A percentile compares a stretch with the other conserved stretches of the same genome.
Evolutionary conservation across 2,888 invertebrate genomes (phyloP).

Genomic region (Amblyjoppa fuscipennis): DNA sequence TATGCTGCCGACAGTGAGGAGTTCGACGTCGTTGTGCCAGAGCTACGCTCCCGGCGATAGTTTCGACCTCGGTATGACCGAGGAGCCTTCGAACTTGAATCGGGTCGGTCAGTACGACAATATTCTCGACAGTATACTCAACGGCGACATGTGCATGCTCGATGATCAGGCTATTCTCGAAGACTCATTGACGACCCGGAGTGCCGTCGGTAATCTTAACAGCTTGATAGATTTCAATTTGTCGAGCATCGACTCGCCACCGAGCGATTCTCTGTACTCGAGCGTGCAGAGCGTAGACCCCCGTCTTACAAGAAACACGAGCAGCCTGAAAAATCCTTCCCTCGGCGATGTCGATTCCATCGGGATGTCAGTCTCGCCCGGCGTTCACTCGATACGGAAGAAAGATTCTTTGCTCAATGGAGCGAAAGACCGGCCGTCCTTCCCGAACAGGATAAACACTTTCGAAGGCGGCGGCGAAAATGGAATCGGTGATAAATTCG

Average conservation of each 20-base stretch:
- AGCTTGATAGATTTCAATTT: conserved; percentile 68
- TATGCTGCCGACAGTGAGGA: conserved; percentile 1
- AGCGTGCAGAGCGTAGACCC: conserved; percentile 75
- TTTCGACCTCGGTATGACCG: conserved; percentile 54
- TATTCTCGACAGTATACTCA: conserved; percentile 74
- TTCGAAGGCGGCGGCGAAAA: not conserved
- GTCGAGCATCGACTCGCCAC: conserved; percentile 72
- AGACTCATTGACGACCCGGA: conserved; percentile 51
- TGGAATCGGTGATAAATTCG: conserved; percentile 22
- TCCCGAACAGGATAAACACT: conserved; percentile 5
- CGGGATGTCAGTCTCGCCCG: conserved; percentile 17
- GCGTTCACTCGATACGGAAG: conserved; percentile 32
- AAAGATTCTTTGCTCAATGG: conserved; percentile 63
- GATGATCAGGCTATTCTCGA: conserved; percentile 73
- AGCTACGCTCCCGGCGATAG: conserved; percentile 8
- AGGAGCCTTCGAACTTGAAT: conserved; percentile 53
- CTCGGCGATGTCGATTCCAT: conserved; percentile 36
- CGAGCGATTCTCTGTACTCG: conserved; percentile 72
- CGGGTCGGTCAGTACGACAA: conserved; percentile 72
- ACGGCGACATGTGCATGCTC: conserved; percentile 72
- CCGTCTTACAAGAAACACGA: conserved; percentile 64
- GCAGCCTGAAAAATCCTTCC: not conserved
- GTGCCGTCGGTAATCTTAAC: conserved; percentile 42
- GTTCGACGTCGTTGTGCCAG: conserved; percentile 11
- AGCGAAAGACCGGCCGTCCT: conserved; percentile 36